phyloP scores from a whole-genome alignment of 2,113 vertebrate genomes.

The Cariama cristata region DNA sequence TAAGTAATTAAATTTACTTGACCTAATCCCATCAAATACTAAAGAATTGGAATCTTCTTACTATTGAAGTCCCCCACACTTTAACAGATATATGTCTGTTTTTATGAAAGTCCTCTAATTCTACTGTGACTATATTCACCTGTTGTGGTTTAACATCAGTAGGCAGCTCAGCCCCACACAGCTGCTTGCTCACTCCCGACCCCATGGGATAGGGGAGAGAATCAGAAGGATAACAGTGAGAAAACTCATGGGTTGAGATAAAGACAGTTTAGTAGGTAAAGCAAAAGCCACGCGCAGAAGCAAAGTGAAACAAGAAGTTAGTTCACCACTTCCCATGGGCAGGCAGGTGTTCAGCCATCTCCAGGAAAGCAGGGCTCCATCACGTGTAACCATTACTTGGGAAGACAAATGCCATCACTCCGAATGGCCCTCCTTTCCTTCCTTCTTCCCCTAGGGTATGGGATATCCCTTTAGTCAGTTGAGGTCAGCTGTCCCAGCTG shows the following conservation, averaged over 20 bases:
- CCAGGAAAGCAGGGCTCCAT: neutral
- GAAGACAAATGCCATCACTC: neutral
- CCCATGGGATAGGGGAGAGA: neutral
- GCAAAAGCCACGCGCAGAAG: accelerated
- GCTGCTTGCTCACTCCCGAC: neutral
- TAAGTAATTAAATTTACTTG: neutral
- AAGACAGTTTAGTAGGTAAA: neutral
- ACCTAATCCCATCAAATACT: neutral
- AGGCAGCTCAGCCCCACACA: neutral
- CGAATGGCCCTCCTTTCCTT: accelerated
- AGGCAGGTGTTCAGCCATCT: neutral
- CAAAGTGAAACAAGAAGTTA: neutral
- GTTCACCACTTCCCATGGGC: neutral
- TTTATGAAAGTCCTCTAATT: neutral
- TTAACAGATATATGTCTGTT: neutral
- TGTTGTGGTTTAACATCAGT: neutral
- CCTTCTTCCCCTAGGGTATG: too few species aligned
- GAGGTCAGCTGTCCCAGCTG: neutral
- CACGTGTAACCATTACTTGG: accelerated
- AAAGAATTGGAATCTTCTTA: neutral
- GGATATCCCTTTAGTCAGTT: neutral
- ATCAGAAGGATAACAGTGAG: neutral
- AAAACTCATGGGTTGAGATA: neutral
- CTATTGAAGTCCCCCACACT: neutral
- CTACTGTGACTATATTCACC: neutral